Conservation (phyloP, 2,113 vertebrate genomes). For the Jaculus jaculus region DNA sequence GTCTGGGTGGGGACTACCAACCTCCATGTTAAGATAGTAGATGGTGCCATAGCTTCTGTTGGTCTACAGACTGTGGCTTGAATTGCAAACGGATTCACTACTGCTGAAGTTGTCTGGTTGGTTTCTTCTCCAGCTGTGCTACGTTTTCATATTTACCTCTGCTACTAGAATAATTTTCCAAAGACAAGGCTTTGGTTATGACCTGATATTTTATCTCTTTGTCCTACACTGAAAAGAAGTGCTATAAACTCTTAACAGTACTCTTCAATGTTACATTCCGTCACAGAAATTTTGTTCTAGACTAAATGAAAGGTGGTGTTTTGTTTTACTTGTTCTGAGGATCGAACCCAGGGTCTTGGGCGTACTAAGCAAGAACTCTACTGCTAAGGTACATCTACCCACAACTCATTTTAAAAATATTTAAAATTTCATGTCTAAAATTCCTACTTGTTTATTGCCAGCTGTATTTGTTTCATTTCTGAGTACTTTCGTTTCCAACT, state of each 20-base stretch:
- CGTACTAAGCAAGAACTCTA: background rate
- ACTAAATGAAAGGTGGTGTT: background rate
- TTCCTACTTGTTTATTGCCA: background rate
- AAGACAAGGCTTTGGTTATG: background rate
- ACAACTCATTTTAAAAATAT: background rate
- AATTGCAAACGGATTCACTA: background rate
- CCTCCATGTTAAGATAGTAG: background rate
- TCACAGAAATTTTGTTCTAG: background rate
- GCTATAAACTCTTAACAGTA: background rate
- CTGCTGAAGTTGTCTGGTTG: background rate
- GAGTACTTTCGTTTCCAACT: background rate
- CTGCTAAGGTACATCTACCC: background rate
- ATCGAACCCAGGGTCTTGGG: background rate
- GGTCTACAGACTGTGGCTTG: background rate
- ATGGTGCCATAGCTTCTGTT: background rate
- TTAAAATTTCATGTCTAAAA: background rate
- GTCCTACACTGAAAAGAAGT: background rate
- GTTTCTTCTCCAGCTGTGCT: background rate
- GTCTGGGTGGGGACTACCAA: background rate
- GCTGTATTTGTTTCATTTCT: background rate
- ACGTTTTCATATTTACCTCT: background rate
- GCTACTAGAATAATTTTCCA: background rate
- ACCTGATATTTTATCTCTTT: background rate
- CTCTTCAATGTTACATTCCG: background rate
- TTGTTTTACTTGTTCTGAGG: background rate